A percentile compares a stretch with the other conserved stretches of the same genome.
These are phyloP conservation scores for Sinella curviseta DNA, from an alignment of 1,140 invertebrate genomes.

Conservation along the genomic window DNA sequence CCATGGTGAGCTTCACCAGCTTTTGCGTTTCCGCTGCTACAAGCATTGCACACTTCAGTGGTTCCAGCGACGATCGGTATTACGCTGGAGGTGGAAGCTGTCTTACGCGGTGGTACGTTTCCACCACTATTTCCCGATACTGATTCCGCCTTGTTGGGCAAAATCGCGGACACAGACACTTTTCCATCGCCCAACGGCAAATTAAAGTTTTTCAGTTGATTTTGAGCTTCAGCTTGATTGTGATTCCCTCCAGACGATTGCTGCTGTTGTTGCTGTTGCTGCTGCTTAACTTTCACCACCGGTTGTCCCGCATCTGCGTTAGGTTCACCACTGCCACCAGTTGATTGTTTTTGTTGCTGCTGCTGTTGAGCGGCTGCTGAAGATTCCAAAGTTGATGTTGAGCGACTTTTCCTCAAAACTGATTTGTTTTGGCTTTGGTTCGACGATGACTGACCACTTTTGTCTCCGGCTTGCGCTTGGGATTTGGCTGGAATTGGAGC, in stretches of 20 bases:
- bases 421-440: slow-evolving; percentile 34
- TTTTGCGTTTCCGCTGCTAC: not conserved
- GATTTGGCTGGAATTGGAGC: slow-evolving; percentile 32
- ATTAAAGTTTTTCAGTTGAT: slow-evolving; percentile 16
- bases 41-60: not conserved
- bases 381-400: slow-evolving; percentile 48
- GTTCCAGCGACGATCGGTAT: slow-evolving; percentile 40
- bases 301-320: not conserved
- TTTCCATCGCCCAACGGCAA: slow-evolving; percentile 21
- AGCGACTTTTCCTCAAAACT: slow-evolving; percentile 48
- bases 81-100: slow-evolving; percentile 41
- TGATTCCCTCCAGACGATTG: not conserved
- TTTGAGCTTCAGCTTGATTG: not conserved
- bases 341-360: not conserved
- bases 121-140: not conserved
- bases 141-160: not conserved
- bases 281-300: slow-evolving; percentile 11
- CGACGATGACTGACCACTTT: slow-evolving; percentile 54
- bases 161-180: not conserved
- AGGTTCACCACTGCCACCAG: not conserved
- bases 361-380: slow-evolving; percentile 36
- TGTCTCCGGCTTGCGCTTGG: slow-evolving; percentile 46
- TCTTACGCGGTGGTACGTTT: slow-evolving; percentile 17
- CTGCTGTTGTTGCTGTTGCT: not conserved
- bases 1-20: not conserved